phyloP scores from a whole-genome alignment of 1,140 invertebrate species.

The Zaprionus nigranus region DNA sequence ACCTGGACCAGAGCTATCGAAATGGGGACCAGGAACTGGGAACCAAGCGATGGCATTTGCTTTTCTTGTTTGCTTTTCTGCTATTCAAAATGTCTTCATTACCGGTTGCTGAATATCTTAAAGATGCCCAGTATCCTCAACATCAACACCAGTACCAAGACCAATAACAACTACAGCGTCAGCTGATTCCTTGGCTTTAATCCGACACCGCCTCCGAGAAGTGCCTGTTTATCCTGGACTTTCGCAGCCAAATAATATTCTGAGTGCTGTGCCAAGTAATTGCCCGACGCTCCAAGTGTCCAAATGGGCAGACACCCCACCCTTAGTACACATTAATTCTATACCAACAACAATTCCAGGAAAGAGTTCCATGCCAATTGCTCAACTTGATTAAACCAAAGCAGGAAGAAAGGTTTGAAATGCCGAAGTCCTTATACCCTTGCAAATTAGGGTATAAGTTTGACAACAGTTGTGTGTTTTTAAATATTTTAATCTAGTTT shows the following conservation, averaged over 20 bases:
- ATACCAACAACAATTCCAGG: conserved; percentile 34
- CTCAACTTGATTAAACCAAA: conserved; percentile 43
- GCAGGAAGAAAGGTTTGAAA: conserved; percentile 10
- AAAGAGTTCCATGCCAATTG: conserved; percentile 19
- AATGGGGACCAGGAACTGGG: conserved; percentile 25
- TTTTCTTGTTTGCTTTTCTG: conserved; percentile 68
- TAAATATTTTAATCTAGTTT: no score
- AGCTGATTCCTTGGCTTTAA: conserved; percentile 67
- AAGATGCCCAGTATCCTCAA: conserved; percentile 14
- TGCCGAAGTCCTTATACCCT: not conserved
- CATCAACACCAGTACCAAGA: not conserved
- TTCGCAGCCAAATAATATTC: conserved; percentile 50
- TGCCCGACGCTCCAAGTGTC: conserved; percentile 29
- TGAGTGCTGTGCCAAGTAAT: conserved; percentile 52
- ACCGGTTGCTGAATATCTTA: conserved; percentile 62
- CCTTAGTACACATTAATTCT: conserved; percentile 43
- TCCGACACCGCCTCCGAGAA: conserved; percentile 42
- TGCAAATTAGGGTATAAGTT: no score
- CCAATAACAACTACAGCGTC: not conserved
- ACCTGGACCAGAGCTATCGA: conserved; percentile 46
- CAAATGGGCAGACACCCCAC: not conserved
- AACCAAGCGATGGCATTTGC: conserved; percentile 53
- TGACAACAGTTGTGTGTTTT: no score
- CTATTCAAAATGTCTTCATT: conserved; percentile 80
- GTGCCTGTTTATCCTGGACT: conserved; percentile 50